Conservation (phyloP, 2,113 vertebrate genomes). For the Tragelaphus imberbis region DNA sequence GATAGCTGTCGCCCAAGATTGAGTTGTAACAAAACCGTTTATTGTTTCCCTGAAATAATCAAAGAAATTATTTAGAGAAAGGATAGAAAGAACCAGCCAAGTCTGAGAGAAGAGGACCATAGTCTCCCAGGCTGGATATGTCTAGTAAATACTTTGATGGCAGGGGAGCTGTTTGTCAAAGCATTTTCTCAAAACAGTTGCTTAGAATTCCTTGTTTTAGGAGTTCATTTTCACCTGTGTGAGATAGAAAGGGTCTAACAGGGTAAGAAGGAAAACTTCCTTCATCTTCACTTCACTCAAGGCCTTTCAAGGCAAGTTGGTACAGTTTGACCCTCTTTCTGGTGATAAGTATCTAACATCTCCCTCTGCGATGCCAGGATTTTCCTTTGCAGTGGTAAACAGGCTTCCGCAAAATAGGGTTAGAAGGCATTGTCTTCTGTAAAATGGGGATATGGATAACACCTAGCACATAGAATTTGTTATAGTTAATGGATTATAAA, state of each 20-base stretch:
- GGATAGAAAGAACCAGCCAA: background rate
- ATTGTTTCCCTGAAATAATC: constrained; percentile 22
- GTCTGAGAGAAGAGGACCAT: background rate
- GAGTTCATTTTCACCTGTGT: background rate
- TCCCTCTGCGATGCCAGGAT: background rate
- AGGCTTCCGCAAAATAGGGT: background rate
- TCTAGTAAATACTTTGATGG: background rate
- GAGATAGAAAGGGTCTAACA: background rate
- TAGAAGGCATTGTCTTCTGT: background rate
- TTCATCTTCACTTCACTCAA: background rate
- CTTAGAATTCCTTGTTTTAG: constrained; percentile 10
- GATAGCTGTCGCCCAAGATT: background rate
- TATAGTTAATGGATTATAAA: background rate
- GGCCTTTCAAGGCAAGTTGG: background rate
- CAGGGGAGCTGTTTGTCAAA: background rate
- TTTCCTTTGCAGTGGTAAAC: background rate
- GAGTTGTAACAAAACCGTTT: background rate
- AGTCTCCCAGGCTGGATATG: background rate
- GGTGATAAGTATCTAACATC: background rate
- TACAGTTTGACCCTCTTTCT: background rate
- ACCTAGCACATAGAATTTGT: background rate
- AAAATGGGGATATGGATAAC: background rate
- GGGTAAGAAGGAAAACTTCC: background rate
- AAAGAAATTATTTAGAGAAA: constrained; percentile 12
- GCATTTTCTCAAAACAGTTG: constrained; percentile 3